Percentiles rank a stretch among this genome's conserved stretches.
Evolutionary conservation across 2,888 invertebrate genomes (phyloP).

Genomic region (Desoria tigrina): DNA sequence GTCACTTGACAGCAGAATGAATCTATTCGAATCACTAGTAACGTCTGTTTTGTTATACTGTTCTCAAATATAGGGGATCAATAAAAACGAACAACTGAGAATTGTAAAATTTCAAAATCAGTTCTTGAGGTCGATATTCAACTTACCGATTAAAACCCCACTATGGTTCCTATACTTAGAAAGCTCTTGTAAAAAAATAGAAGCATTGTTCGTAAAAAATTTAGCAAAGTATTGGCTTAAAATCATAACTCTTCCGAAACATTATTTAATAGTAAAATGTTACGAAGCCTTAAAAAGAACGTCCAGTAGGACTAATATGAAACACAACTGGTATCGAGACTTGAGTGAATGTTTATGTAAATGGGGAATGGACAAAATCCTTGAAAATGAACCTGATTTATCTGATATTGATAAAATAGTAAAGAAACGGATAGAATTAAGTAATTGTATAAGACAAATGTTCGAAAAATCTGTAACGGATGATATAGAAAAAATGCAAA

Average conservation of each 20-base stretch:
- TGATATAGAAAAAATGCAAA: too few relatives aligned
- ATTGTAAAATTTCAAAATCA: slow-evolving; percentile 4
- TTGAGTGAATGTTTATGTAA: background rate
- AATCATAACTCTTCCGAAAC: background rate
- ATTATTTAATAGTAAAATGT: background rate
- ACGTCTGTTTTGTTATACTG: slow-evolving; percentile 16
- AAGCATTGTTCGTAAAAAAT: too few relatives aligned
- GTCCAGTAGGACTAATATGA: background rate
- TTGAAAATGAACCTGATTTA: too few relatives aligned
- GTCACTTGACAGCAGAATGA: background rate
- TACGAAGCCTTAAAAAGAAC: background rate
- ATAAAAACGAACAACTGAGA: background rate
- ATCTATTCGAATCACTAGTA: slow-evolving; percentile 5
- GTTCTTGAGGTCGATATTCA: background rate
- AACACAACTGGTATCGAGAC: background rate
- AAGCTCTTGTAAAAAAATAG: background rate
- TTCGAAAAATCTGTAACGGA: too few relatives aligned
- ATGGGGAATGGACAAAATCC: too few relatives aligned
- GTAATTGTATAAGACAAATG: too few relatives aligned
- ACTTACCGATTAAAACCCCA: background rate
- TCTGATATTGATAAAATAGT: too few relatives aligned
- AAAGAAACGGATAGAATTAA: too few relatives aligned
- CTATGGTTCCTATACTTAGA: slow-evolving; percentile 14
- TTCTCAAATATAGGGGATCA: slow-evolving; percentile 1
- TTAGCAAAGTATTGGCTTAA: too few relatives aligned